Evolutionary conservation across 2,797 vertebrate species (phyloP).

Genomic region (Takifugu ocellatus): DNA sequence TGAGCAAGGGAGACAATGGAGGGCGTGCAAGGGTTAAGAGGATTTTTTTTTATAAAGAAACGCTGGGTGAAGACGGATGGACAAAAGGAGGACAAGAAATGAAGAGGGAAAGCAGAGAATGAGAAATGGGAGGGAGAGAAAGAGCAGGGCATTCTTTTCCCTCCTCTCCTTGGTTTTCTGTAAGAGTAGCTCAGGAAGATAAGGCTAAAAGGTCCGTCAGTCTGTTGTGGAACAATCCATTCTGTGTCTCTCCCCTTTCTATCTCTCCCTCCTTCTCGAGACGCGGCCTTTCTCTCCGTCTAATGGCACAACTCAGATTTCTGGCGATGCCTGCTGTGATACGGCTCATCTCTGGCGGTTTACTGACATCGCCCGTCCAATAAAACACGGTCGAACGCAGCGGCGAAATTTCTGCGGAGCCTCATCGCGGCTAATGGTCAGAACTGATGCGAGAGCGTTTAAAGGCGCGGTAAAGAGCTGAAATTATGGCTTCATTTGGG

Average conservation of each 20-base stretch:
- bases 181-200: conserved; percentile 82
- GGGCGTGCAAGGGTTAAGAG: conserved; percentile 60
- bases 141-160: conserved; percentile 67
- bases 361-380: conserved; percentile 68
- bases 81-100: conserved; percentile 67
- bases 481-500: conserved; percentile 62
- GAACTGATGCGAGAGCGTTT: conserved; percentile 40
- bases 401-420: conserved; percentile 20
- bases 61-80: conserved; percentile 45
- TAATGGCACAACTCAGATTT: conserved; percentile 83
- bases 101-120: conserved; percentile 70
- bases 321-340: conserved; percentile 75
- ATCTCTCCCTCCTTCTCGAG: conserved; percentile 56
- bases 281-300: conserved; percentile 69
- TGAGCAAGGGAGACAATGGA: conserved; percentile 42
- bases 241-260: conserved; percentile 71
- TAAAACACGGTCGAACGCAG: conserved; percentile 43
- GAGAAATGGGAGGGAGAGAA: conserved; percentile 68
- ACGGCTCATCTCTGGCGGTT: conserved; percentile 73
- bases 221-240: conserved; percentile 80
- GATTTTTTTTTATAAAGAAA: conserved; percentile 55
- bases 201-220: conserved; percentile 84
- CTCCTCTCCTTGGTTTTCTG: conserved; percentile 79
- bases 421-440: conserved; percentile 47
- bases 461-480: conserved; percentile 54